phyloP scores from a whole-genome alignment of 2,113 vertebrate genomes.

The Gymnogyps californianus region DNA sequence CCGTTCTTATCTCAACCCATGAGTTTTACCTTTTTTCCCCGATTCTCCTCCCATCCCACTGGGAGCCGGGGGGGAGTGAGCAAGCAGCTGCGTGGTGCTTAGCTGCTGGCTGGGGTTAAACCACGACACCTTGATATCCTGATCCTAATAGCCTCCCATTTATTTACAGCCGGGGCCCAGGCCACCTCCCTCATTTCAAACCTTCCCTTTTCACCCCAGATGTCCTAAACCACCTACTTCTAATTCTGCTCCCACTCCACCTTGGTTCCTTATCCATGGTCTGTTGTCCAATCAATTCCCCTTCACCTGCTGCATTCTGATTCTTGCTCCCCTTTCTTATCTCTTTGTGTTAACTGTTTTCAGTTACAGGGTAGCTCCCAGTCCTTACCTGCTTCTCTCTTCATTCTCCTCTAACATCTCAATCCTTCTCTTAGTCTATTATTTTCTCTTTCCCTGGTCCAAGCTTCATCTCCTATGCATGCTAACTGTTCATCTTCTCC shows the following conservation, averaged over 20 bases:
- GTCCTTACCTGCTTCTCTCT: not conserved
- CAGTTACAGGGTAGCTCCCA: not conserved
- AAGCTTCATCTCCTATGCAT: not conserved
- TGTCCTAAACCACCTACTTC: not conserved
- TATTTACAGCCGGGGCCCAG: not conserved
- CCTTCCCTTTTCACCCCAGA: not conserved
- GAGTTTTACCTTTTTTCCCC: too few relatives aligned
- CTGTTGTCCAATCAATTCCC: not conserved
- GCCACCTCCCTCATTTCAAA: not conserved
- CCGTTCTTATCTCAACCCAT: too few relatives aligned
- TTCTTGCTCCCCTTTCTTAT: not conserved
- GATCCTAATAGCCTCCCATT: not conserved
- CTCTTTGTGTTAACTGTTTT: not conserved
- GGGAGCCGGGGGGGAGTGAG: too few relatives aligned
- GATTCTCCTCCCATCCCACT: too few relatives aligned
- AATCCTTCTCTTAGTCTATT: not conserved
- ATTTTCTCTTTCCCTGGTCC: not conserved
- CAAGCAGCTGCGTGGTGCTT: too few relatives aligned
- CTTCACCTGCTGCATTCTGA: not conserved
- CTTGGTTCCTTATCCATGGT: not conserved
- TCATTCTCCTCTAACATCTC: not conserved
- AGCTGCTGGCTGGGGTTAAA: too few relatives aligned
- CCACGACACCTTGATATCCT: too few relatives aligned
- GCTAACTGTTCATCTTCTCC: not conserved
- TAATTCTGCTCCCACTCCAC: not conserved